Conservation (phyloP, 2,888 invertebrate genomes). For the Sycophila texana region DNA sequence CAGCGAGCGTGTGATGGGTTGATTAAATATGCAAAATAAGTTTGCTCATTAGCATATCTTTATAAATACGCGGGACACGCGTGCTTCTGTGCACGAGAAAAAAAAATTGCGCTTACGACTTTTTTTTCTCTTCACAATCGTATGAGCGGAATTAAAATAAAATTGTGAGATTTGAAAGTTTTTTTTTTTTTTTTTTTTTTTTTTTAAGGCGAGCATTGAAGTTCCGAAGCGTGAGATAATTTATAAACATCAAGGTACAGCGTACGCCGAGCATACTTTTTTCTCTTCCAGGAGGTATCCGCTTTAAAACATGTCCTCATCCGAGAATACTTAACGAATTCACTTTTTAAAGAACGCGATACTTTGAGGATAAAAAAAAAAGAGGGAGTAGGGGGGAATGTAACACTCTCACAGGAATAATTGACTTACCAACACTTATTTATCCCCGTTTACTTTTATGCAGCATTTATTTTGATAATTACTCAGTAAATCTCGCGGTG, state of each 20-base stretch:
- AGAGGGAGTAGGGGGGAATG: no score
- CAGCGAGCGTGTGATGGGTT: constrained; percentile 8
- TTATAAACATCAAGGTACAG: constrained; percentile 8
- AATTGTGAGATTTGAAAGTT: constrained; percentile 18
- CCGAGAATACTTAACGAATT: background rate
- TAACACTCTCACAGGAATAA: background rate
- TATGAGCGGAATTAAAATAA: constrained; percentile 6
- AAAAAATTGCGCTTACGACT: constrained; percentile 27
- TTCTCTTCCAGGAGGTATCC: constrained; percentile 20
- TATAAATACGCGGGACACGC: constrained; percentile 21
- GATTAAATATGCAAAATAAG: constrained; percentile 48
- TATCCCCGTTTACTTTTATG: no score
- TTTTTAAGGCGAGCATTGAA: background rate
- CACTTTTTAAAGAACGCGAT: background rate
- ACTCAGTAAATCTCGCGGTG: no score
- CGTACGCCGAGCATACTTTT: constrained; percentile 3
- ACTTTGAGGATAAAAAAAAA: no score
- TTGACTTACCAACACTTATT: background rate
- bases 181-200: constrained; percentile 14
- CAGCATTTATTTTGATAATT: no score
- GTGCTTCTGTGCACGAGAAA: constrained; percentile 32
- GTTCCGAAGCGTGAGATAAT: constrained; percentile 9
- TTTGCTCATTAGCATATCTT: constrained; percentile 40
- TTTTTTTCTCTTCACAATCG: constrained; percentile 4
- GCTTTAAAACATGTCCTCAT: background rate